These are phyloP conservation scores for Trilocha varians DNA, from an alignment of 2,888 invertebrate genomes.

Conservation along the genomic window DNA sequence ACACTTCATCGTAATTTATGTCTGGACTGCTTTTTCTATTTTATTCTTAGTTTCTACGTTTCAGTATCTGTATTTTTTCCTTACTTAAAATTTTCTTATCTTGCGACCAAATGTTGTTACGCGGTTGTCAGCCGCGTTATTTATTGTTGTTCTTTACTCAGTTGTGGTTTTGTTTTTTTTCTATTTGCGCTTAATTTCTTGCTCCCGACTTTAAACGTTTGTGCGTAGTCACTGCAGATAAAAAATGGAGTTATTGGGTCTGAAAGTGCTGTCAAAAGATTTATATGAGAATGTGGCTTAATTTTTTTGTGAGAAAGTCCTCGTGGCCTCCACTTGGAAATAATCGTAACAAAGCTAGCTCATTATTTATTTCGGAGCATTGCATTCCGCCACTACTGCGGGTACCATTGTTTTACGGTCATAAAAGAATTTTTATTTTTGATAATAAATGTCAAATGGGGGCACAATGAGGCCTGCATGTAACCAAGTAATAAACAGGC, in stretches of 20 bases:
- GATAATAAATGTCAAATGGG: background rate
- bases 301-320: background rate
- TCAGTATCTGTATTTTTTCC: constrained; percentile 28
- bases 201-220: background rate
- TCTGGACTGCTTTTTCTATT: constrained; percentile 29
- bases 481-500: background rate
- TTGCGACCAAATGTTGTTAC: constrained; percentile 22
- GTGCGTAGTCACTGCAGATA: background rate
- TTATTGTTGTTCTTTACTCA: constrained; percentile 22
- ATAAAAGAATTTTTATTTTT: background rate
- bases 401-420: background rate
- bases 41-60: constrained; percentile 20
- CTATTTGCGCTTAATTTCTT: constrained; percentile 7
- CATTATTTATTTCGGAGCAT: background rate
- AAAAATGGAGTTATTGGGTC: background rate
- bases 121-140: constrained; percentile 23
- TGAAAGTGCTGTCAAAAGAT: background rate
- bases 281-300: background rate
- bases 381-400: background rate
- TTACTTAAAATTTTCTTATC: constrained; percentile 27
- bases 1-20: constrained; percentile 64
- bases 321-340: background rate
- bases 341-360: background rate
- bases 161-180: constrained; percentile 19
- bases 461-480: background rate